Evolutionary conservation across 2,113 vertebrate species (phyloP), one percentile per base, ranked within the genome.

Genomic region (Nothobranchius furzeri): DNA sequence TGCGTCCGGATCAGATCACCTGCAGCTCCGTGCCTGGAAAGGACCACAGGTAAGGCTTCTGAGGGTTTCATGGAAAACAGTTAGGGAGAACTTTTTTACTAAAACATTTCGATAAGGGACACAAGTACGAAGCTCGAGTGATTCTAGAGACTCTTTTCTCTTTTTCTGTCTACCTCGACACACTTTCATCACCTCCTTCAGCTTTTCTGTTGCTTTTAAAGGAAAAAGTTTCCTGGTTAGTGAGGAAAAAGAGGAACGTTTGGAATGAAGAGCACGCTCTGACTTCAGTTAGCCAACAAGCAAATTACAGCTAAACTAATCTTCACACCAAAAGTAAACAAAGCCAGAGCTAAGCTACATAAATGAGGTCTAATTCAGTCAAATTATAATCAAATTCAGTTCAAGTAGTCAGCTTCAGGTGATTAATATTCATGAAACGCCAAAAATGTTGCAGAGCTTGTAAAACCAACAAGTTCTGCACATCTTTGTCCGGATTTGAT

Each of bases 1-100:
- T 70, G 83, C 49, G 66, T 11, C 53, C 1, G 76, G 60, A 87
- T 90, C 87, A 64, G 52, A 75, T 90, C 71, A 81, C 88, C 61
- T 17, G 61, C 30, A 59, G 30, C 74, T 64, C 36, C 14, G 14
- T 6, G 62, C 43, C 57, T 2, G 57, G 42, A 64, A 53, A 6
- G 68, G 64, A 60, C 53, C 11, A 8, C 77, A 85, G 89, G 91
- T 89, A 90, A 80, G 84, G 48, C 1, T 51, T 66, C 55, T 37
- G 17, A 12, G 24, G 9, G 3, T 62, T 56, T 70, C 6, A 43
- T n/a, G 14, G 55, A 37, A 76, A 69, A 60, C 2, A 40, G 7
- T 30, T 30, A 30, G 30, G 30, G 30, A 30, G 30, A 30, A 30
- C 30, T 30, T 30, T 30, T 30, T 30, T 30, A 30, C 30, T 30